phyloP scores from a whole-genome alignment of 2,113 vertebrate species.

The Campylorhamphus procurvoides region DNA sequence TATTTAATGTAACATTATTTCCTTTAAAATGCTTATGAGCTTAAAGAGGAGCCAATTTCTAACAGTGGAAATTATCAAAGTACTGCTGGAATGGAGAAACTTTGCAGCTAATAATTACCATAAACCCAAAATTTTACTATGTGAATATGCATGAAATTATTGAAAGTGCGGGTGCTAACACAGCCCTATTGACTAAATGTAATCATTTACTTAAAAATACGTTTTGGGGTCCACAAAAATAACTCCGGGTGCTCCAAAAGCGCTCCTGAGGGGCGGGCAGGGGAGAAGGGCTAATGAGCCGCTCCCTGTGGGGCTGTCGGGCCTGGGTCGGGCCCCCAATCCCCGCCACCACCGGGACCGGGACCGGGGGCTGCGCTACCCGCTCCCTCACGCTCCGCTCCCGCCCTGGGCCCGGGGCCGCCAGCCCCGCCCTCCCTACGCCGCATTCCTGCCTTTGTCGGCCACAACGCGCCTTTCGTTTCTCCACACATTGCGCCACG shows the following conservation, averaged over 20 bases:
- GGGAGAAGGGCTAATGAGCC: neutral
- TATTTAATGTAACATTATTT: neutral
- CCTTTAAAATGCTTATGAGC: neutral
- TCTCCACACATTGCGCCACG: accelerated
- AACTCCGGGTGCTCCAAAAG: neutral
- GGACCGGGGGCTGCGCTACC: no score
- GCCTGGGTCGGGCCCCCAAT: no score
- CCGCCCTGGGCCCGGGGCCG: no score
- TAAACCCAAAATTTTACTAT: neutral
- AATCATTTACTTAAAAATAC: neutral
- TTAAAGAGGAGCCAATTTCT: neutral
- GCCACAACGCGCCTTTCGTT: no score
- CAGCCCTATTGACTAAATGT: neutral
- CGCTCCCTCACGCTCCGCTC: no score
- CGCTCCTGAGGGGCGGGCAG: no score
- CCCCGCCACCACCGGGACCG: no score
- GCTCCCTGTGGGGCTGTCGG: no score
- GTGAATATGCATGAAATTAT: neutral
- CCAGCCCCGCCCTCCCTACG: no score
- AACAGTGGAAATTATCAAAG: neutral
- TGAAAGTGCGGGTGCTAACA: neutral
- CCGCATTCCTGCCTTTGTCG: no score
- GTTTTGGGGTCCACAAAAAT: no score
- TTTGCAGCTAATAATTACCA: neutral
- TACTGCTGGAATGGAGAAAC: neutral